Evolutionary conservation across 2,113 vertebrate species (phyloP), one percentile per base, ranked within the genome.

Genomic region (Dipodomys merriami): DNA sequence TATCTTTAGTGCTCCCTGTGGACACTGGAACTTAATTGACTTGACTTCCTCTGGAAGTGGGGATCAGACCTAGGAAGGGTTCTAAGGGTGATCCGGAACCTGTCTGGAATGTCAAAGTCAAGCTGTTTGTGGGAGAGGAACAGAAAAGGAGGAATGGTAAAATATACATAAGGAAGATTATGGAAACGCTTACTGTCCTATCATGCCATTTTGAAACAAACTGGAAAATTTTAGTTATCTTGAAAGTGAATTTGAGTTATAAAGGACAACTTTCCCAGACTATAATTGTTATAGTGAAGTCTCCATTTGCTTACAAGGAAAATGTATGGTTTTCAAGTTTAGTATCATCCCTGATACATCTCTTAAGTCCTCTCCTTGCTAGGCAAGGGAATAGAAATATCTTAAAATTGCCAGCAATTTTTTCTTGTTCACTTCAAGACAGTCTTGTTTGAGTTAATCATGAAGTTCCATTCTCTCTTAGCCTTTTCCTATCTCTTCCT

Each of bases 31-130:
- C 53, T 57, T 57, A 57, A 18, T 13, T 16, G 53, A 57, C 13
- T 57, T 4, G 53, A 13, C 53, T 13, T 16, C 53, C 15, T 18
- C 53, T 57, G 12, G 53, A 13, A 16, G 53, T 13, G 53, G 33
- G 11, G 30, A 7, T 1, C 0, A 0, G 0, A 18, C 6, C 4
- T 33, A 0, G 22, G n/a, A 3, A 49, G 49, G 49, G 49, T 49
- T 49, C 49, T 12, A 20, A 81, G 39, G 62, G n/a, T 77, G 35
- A 35, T 57, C 46, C 2, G 65, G 83, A 8, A 27, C 33, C 15
- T 89, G n/a, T 29, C 20, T 67, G 57, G 67, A 68, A 20, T 68
- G 33, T 74, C 74, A 35, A 35, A n/a, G 16, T 91, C 20, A 73
- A 8, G 33, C 85, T 68, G 1, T 73, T 49, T 53, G 13, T 64